A percentile compares a stretch with the other conserved stretches of the same genome.
Evolutionary conservation across 2,888 invertebrate species (phyloP).

Genomic region (Xestia sexstrigata): DNA sequence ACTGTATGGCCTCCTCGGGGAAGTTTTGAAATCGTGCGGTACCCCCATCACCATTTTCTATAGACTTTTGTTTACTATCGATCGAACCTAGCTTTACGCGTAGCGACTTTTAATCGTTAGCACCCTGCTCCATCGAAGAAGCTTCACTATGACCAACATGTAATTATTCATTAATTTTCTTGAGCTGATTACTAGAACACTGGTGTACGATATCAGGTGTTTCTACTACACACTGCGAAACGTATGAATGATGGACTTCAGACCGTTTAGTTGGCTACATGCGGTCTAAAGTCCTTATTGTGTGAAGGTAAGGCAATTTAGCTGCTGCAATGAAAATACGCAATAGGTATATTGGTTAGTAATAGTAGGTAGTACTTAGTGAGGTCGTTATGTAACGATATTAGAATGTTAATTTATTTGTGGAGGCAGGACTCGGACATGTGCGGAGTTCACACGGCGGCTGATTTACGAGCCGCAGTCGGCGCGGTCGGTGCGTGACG

Average conservation of each 20-base stretch:
- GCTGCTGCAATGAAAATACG: background rate
- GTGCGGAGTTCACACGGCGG: slow-evolving; percentile 80
- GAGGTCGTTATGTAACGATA: slow-evolving; percentile 50
- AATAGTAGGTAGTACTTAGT: slow-evolving; percentile 17
- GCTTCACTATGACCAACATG: background rate
- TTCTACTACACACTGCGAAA: background rate
- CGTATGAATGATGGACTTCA: background rate
- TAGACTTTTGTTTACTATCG: background rate
- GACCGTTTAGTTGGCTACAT: background rate
- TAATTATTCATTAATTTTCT: background rate
- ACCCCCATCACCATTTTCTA: background rate
- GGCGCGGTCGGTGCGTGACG: slow-evolving; percentile 72
- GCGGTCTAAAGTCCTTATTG: background rate
- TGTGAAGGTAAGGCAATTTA: background rate
- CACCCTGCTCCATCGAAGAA: background rate
- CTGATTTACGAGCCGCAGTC: slow-evolving; percentile 72
- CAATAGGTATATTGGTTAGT: slow-evolving; percentile 11
- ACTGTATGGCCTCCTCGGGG: background rate
- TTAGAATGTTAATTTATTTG: slow-evolving; percentile 63
- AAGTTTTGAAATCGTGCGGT: background rate
- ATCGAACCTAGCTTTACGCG: background rate
- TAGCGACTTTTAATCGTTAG: background rate
- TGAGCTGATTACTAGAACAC: background rate
- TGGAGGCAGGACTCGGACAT: slow-evolving; percentile 67
- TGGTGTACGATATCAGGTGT: background rate